These are phyloP conservation scores for Eufriesea mexicana DNA, from an alignment of 1,140 invertebrate genomes.

Conservation along the genomic window DNA sequence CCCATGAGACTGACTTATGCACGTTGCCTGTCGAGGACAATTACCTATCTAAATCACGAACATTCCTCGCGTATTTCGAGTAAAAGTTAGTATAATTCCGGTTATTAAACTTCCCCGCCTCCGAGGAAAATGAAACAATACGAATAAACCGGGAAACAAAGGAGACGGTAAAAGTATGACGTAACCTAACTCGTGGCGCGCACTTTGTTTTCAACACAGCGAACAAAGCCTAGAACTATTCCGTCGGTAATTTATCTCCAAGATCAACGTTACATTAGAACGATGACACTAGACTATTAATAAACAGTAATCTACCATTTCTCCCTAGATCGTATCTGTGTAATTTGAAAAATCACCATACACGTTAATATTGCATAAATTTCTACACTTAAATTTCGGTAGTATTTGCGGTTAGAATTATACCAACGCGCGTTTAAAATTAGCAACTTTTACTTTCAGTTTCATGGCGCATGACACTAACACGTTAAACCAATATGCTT, in stretches of 20 bases:
- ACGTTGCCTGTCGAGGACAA: constrained; percentile 14
- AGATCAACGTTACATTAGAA: no score
- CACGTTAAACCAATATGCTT: neutral
- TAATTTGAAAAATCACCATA: neutral
- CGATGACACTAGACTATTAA: neutral
- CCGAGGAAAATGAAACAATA: neutral
- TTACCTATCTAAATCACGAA: constrained; percentile 34
- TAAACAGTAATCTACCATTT: neutral
- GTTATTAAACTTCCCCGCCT: neutral
- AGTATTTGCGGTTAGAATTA: neutral
- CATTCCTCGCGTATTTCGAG: constrained; percentile 20
- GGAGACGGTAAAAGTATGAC: neutral
- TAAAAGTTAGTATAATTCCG: constrained; percentile 20
- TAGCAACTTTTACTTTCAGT: neutral
- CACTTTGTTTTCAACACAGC: neutral
- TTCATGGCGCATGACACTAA: neutral
- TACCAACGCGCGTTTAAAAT: neutral
- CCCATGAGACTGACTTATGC: constrained; percentile 6
- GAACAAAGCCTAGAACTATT: neutral
- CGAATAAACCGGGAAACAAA: neutral
- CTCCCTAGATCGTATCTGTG: neutral
- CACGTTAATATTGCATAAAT: neutral
- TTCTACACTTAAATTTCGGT: neutral
- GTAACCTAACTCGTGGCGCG: neutral
- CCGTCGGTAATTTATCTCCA: neutral